Evolutionary conservation across 2,797 vertebrate genomes (phyloP), one percentile per base, ranked within the genome.

Genomic region (Aselliscus stoliczkanus): DNA sequence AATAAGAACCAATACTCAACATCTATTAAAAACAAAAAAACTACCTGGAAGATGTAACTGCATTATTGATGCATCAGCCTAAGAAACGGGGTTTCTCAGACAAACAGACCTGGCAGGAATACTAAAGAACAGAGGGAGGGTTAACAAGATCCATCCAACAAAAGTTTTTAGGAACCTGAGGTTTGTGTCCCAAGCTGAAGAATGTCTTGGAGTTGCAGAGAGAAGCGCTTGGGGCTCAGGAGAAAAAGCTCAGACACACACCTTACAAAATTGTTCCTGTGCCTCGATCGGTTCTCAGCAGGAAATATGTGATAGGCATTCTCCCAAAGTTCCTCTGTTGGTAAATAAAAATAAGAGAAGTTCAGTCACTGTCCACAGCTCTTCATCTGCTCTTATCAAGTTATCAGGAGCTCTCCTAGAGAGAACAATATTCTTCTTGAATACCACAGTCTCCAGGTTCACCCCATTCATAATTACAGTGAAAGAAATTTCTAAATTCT

Each of bases 1-100:
- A 82, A 94, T 96, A 97, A 96, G 97, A 97, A 96, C 93, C 92
- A 92, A 97, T 83, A 88, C 25, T 58, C 42, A 29, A 44, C 21
- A 23, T 7, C 58, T 80, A 77, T 75, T 62, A 79, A 91, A 76
- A 14, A 5, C 12, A 18, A 25, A 9, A 10, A 83, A 58, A 73
- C 4, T 5, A 31, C 39, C 69, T 4, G 7, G 23, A 87, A 42
- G 77, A 34, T 4, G 62, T 6, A 47, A 65, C 67, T 79, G 85
- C 67, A 87, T 81, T 65, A 15, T 12, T 9, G 72, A 62, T 50
- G 31, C 42, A 21, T 25, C 69, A 34, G 56, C 58, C 88, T 52
- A 50, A 50, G 8, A 62, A n/a, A 31, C 5, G 29, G 15, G 23
- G 42, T 12, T 37, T 73, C 44, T 84, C 42, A 3, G 37, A 27